phyloP scores from a whole-genome alignment of 2,113 vertebrate genomes.

The Megalops atlanticus region DNA sequence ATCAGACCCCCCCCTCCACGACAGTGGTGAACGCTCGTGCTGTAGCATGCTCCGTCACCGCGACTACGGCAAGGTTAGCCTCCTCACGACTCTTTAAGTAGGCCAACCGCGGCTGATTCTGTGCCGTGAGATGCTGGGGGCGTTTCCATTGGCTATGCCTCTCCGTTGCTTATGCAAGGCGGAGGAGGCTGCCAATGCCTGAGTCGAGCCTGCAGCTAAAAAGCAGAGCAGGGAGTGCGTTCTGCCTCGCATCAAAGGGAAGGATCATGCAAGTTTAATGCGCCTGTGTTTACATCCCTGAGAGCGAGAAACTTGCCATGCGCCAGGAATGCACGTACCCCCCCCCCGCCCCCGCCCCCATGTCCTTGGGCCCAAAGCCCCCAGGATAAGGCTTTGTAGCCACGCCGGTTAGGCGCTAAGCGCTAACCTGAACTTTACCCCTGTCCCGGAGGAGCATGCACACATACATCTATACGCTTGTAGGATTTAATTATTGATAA shows the following conservation, averaged over 20 bases:
- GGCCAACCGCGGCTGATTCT: not conserved
- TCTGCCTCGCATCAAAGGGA: conserved; percentile 43
- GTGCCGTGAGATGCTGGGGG: not conserved
- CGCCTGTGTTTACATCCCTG: conserved; percentile 55
- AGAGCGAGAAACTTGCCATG: conserved; percentile 26
- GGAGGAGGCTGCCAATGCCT: too few species aligned
- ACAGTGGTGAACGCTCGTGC: not conserved
- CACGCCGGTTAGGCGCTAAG: conserved; percentile 52
- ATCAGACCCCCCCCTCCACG: conserved; percentile 27
- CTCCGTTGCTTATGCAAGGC: not conserved
- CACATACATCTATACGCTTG: conserved; percentile 57
- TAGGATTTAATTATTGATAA: conserved; percentile 65
- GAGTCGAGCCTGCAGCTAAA: not conserved
- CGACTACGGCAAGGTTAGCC: not conserved
- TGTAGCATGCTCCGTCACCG: not conserved
- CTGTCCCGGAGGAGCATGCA: conserved; percentile 56
- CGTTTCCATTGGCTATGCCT: not conserved
- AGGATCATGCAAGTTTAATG: conserved; percentile 64
- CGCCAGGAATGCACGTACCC: not conserved
- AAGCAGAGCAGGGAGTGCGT: conserved; percentile 27
- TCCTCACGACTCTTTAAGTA: not conserved
- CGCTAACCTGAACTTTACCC: conserved; percentile 65
- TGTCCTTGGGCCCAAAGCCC: conserved; percentile 32
- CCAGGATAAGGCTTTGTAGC: conserved; percentile 64
- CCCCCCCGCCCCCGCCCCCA: conserved; percentile 26